A percentile compares a stretch with the other conserved stretches of the same genome.
Evolutionary conservation across 2,888 invertebrate genomes (phyloP).

Genomic region (Scrobipalpa costella): DNA sequence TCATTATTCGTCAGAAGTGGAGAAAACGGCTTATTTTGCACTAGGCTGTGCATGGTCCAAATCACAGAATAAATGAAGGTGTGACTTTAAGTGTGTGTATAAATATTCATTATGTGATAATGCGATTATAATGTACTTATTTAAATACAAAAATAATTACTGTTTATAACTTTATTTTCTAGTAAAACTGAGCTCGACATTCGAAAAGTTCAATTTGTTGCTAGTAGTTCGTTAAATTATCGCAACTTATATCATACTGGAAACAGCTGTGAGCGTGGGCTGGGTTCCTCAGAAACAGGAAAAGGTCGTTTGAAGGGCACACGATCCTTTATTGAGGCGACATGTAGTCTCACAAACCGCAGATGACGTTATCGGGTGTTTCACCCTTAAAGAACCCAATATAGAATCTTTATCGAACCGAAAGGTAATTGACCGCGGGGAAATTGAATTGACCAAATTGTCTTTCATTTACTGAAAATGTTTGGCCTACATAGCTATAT

Average conservation of each 20-base stretch:
- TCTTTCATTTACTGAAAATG: constrained; percentile 6
- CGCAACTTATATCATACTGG: not conserved
- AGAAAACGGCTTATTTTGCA: too few species aligned
- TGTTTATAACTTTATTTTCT: too few species aligned
- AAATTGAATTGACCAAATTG: not conserved
- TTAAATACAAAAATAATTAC: too few species aligned
- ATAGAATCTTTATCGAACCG: not conserved
- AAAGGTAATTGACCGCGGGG: constrained; percentile 9
- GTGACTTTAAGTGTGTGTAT: too few species aligned
- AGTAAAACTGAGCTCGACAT: not conserved
- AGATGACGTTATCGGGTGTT: constrained; percentile 10
- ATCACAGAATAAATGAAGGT: too few species aligned
- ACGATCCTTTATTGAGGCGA: constrained; percentile 33
- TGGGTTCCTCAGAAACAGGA: not conserved
- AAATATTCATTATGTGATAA: too few species aligned
- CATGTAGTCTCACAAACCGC: constrained; percentile 24
- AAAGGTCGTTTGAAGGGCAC: constrained; percentile 56
- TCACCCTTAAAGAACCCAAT: constrained; percentile 16
- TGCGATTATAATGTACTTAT: too few species aligned
- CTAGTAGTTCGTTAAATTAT: too few species aligned
- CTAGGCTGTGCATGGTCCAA: too few species aligned
- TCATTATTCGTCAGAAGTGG: too few species aligned
- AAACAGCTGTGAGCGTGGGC: not conserved
- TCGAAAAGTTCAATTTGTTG: too few species aligned
- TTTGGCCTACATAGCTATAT: not conserved